These are phyloP conservation scores for Irena cyanogastra DNA, from an alignment of 2,113 vertebrate genomes.

Conservation along the genomic window DNA sequence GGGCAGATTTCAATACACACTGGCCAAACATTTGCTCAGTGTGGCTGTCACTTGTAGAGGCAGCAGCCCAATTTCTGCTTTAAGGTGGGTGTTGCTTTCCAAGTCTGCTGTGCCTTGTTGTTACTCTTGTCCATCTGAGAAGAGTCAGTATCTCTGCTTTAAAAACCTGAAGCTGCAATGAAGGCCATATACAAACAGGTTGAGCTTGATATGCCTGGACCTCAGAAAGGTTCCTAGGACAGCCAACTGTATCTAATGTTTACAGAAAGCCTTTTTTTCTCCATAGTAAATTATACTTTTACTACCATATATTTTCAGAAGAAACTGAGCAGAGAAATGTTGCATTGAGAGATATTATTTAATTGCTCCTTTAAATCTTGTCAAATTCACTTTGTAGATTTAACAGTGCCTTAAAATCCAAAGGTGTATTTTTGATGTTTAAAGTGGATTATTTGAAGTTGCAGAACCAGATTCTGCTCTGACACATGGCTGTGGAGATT, in stretches of 20 bases:
- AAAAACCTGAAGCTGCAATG: background rate
- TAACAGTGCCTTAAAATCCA: background rate
- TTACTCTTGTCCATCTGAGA: background rate
- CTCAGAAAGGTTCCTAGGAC: background rate
- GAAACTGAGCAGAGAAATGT: background rate
- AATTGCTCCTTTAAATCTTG: background rate
- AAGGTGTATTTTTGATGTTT: background rate
- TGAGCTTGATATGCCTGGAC: background rate
- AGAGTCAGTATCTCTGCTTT: background rate
- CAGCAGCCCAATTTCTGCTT: background rate
- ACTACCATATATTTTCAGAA: background rate
- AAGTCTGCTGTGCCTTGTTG: background rate
- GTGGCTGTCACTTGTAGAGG: background rate
- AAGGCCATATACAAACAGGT: background rate
- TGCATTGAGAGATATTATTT: background rate
- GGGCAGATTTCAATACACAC: background rate
- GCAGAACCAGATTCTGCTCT: background rate
- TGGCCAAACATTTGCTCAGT: background rate
- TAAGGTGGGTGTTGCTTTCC: background rate
- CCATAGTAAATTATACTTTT: background rate
- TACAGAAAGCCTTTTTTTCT: background rate
- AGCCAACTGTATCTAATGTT: background rate
- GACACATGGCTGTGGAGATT: background rate
- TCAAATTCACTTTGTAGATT: background rate
- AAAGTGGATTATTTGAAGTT: background rate